Conservation (phyloP, 2,797 vertebrate genomes). For the Poeciliopsis presidionis region DNA sequence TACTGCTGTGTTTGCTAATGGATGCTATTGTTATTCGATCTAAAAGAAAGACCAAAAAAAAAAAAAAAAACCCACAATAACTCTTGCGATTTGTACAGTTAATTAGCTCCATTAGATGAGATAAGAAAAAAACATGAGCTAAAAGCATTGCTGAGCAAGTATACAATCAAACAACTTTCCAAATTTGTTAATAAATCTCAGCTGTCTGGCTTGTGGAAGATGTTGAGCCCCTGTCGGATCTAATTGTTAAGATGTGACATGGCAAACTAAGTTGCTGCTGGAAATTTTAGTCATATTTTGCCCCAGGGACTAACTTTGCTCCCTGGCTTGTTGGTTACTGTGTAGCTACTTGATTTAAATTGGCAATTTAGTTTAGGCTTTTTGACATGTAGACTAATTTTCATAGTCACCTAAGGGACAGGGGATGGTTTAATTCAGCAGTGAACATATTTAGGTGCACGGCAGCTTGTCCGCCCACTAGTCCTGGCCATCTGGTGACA, state of each 20-base stretch:
- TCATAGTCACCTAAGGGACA: constrained; percentile 66
- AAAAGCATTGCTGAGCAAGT: not conserved
- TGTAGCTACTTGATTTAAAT: constrained; percentile 71
- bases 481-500: constrained; percentile 70
- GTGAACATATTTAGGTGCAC: constrained; percentile 68
- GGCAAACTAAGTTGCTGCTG: constrained; percentile 30
- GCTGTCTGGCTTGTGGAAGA: constrained; percentile 39
- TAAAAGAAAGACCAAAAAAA: constrained; percentile 17
- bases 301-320: constrained; percentile 55
- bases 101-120: constrained; percentile 12
- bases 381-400: constrained; percentile 72
- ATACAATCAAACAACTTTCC: not conserved
- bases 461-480: constrained; percentile 58
- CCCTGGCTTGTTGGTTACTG: constrained; percentile 55
- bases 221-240: constrained; percentile 43
- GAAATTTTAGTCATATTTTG: constrained; percentile 54
- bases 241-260: constrained; percentile 43
- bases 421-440: constrained; percentile 66
- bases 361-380: constrained; percentile 64
- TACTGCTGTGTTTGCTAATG: constrained; percentile 61
- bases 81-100: constrained; percentile 14
- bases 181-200: constrained; percentile 10
- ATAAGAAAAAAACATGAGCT: constrained; percentile 13
- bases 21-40: constrained; percentile 49
- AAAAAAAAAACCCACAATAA: not conserved